Evolutionary conservation across 2,113 vertebrate species (phyloP).

Genomic region (Calcarius ornatus): DNA sequence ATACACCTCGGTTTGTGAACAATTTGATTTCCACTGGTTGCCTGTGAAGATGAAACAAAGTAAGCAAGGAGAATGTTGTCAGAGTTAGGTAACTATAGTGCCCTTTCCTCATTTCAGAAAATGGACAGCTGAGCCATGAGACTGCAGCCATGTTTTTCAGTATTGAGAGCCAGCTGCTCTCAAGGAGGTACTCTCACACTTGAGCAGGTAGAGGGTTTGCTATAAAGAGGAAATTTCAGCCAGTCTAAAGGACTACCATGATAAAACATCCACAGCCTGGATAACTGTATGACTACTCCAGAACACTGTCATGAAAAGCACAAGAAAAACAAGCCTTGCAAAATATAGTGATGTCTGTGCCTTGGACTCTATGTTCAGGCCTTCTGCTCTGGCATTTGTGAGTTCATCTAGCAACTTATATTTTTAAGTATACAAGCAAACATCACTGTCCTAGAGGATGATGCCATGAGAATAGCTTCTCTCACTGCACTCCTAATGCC

Average conservation of each 20-base stretch:
- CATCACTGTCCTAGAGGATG: background rate
- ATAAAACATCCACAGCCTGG: background rate
- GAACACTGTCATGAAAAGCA: background rate
- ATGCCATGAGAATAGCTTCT: background rate
- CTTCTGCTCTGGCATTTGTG: background rate
- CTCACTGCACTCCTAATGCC: background rate
- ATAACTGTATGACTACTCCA: background rate
- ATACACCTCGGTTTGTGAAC: constrained; percentile 80
- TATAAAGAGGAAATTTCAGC: background rate
- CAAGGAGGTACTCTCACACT: background rate
- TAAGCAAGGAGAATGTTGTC: background rate
- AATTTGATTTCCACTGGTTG: constrained; percentile 85
- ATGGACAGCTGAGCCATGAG: background rate
- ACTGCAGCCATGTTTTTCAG: background rate
- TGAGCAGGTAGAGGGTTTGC: background rate
- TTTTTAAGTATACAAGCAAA: background rate
- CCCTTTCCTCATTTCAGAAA: background rate
- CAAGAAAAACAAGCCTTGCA: background rate
- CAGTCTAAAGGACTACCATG: background rate
- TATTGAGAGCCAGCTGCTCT: background rate
- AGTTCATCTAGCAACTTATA: background rate
- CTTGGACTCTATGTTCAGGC: background rate
- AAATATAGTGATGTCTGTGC: background rate
- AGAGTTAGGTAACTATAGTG: background rate
- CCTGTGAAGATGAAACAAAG: constrained; percentile 62